Conservation (phyloP, 2,888 invertebrate species). For the Plutella xylostella region DNA sequence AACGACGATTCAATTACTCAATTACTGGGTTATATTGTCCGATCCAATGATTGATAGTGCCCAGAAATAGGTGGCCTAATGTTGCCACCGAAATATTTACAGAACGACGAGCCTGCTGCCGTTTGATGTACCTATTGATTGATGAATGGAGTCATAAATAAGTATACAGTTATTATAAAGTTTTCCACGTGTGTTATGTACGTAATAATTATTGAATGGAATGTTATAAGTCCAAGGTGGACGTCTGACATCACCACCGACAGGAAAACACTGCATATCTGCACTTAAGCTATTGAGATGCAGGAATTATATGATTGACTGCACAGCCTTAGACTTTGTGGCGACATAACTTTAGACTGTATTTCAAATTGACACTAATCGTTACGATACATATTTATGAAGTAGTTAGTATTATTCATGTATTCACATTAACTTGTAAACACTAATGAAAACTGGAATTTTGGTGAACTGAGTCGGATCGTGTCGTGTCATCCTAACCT, state of each 20-base stretch:
- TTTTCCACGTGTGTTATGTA: constrained; percentile 29
- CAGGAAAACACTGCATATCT: constrained; percentile 29
- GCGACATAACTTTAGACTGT: not conserved
- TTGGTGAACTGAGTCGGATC: too few relatives aligned
- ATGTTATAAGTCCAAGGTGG: constrained; percentile 46
- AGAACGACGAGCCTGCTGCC: not conserved
- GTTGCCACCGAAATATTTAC: constrained; percentile 9
- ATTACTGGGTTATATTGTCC: too few relatives aligned
- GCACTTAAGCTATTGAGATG: not conserved
- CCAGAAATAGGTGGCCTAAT: too few relatives aligned
- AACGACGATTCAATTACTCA: too few relatives aligned
- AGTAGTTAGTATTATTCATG: not conserved
- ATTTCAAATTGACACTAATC: not conserved
- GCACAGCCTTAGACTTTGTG: constrained; percentile 5
- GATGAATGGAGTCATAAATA: constrained; percentile 26
- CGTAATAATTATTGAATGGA: constrained; percentile 21
- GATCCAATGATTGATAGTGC: too few relatives aligned
- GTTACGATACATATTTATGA: not conserved
- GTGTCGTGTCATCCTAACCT: too few relatives aligned
- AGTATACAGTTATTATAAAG: not conserved
- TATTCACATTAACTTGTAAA: too few relatives aligned
- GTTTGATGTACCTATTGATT: constrained; percentile 26
- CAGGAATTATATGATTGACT: not conserved
- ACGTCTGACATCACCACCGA: constrained; percentile 39
- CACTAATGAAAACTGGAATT: too few relatives aligned